Percentiles rank a stretch among this genome's conserved stretches.
phyloP scores from a whole-genome alignment of 2,888 invertebrate species.

The Lasioglossum zephyrum region DNA sequence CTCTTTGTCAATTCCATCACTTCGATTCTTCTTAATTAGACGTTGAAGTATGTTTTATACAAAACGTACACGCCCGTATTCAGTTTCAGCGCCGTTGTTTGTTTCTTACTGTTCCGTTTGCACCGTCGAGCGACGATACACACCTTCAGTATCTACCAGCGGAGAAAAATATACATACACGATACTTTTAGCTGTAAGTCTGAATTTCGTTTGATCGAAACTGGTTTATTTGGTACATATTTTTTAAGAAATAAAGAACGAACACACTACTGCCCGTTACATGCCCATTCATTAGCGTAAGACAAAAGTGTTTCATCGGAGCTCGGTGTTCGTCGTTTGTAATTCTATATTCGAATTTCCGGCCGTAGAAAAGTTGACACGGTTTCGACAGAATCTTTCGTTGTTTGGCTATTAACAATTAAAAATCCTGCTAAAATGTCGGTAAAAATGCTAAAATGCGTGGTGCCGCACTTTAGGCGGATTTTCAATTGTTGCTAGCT shows the following conservation, averaged over 20 bases:
- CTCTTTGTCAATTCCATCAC: slow-evolving; percentile 23
- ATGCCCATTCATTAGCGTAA: slow-evolving; percentile 6
- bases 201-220: slow-evolving; percentile 41
- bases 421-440: no score
- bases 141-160: slow-evolving; percentile 42
- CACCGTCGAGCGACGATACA: slow-evolving; percentile 25
- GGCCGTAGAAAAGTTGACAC: neutral
- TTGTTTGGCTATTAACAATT: no score
- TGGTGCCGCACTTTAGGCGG: no score
- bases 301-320: slow-evolving; percentile 11
- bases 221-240: slow-evolving; percentile 31
- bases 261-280: slow-evolving; percentile 21
- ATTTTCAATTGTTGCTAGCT: no score
- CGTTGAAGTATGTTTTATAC: slow-evolving; percentile 35
- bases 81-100: slow-evolving; percentile 47
- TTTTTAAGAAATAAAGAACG: slow-evolving; percentile 44
- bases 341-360: neutral
- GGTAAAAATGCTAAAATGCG: no score
- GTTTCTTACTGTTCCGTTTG: slow-evolving; percentile 21
- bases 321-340: neutral
- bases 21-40: slow-evolving; percentile 17
- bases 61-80: slow-evolving; percentile 31
- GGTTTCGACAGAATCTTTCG: neutral
- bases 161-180: slow-evolving; percentile 52
- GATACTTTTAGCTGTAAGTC: slow-evolving; percentile 52